Conservation (phyloP, 2,888 invertebrate species). For the Isotomurus palustris region DNA sequence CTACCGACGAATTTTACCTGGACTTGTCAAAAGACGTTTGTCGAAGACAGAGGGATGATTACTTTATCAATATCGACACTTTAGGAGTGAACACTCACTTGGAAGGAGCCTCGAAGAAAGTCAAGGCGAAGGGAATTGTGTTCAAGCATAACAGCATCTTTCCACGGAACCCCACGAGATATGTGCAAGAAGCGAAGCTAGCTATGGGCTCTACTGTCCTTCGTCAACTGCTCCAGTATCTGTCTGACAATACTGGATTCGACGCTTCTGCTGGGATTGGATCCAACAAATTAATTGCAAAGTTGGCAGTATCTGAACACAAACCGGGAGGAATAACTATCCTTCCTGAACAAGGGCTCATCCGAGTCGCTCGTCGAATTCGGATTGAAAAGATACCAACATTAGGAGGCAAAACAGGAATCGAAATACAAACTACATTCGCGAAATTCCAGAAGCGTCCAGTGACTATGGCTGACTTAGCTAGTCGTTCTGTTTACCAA, state of each 20-base stretch:
- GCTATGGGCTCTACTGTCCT: conserved; percentile 5
- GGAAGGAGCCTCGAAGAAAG: not conserved
- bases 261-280: conserved; percentile 11
- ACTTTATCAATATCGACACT: not conserved
- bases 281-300: conserved; percentile 16
- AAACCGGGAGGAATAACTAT: conserved; percentile 17
- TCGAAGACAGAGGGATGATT: not conserved
- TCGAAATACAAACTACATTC: no score
- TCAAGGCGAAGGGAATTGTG: not conserved
- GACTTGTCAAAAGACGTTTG: conserved; percentile 15
- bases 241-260: conserved; percentile 4
- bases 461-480: no score
- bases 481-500: no score
- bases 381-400: conserved; percentile 7
- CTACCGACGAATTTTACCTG: conserved; percentile 18
- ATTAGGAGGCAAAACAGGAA: conserved; percentile 9
- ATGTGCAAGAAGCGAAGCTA: not conserved
- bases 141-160: not conserved
- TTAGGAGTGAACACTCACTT: conserved; percentile 3
- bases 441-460: no score
- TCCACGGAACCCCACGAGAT: not conserved
- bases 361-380: conserved; percentile 1
- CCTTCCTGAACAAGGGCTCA: not conserved
- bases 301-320: conserved; percentile 7
- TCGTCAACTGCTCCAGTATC: conserved; percentile 6